phyloP scores from a whole-genome alignment of 2,888 invertebrate genomes.

The Creontiades dilutus region DNA sequence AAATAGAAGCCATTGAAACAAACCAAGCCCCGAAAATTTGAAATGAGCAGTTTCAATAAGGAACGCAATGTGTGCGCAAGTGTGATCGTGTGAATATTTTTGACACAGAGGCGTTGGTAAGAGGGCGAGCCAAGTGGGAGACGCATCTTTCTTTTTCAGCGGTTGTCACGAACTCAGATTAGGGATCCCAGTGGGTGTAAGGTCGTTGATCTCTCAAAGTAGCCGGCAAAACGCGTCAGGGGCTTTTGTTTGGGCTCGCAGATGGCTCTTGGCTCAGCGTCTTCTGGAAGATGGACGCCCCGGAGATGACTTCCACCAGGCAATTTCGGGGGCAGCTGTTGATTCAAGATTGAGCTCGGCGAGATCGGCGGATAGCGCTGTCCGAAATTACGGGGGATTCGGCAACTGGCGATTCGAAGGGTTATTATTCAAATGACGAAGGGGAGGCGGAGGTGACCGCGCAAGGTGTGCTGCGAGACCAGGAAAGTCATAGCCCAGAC shows the following conservation, averaged over 20 bases:
- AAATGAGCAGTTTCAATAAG: too few relatives aligned
- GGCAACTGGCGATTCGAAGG: not conserved
- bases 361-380: not conserved
- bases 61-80: not conserved
- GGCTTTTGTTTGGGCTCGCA: not conserved
- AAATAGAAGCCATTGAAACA: too few relatives aligned
- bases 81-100: not conserved
- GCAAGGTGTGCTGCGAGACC: not conserved
- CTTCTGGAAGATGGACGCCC: slow-evolving; percentile 24
- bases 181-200: not conserved
- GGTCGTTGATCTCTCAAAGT: slow-evolving; percentile 47
- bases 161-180: slow-evolving; percentile 32
- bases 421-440: not conserved
- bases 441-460: not conserved
- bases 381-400: not conserved
- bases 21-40: too few relatives aligned
- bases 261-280: not conserved
- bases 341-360: not conserved
- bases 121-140: not conserved
- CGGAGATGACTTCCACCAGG: not conserved
- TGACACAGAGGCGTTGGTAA: not conserved
- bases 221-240: slow-evolving; percentile 14
- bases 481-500: not conserved
- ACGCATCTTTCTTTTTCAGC: slow-evolving; percentile 2
- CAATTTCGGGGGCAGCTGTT: slow-evolving; percentile 26